Conservation (phyloP, 2,797 vertebrate species). For the Pipistrellus pygmaeus region DNA sequence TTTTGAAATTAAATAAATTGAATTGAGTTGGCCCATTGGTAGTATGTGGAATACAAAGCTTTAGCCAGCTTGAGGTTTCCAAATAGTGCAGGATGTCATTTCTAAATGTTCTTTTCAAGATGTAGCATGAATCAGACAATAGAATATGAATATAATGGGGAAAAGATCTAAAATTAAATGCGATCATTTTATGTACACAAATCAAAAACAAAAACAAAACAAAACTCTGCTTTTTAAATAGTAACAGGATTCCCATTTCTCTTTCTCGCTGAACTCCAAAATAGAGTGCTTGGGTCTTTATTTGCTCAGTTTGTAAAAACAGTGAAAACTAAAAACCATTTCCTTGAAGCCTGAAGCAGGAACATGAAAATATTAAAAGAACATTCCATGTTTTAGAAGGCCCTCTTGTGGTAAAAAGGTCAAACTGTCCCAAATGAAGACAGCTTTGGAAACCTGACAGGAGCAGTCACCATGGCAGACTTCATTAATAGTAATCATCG, state of each 20-base stretch:
- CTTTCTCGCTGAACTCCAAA: conserved; percentile 15
- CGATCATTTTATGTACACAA: not conserved
- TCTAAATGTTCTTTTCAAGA: not conserved
- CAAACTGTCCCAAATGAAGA: conserved; percentile 19
- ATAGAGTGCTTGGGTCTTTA: not conserved
- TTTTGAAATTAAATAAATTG: not conserved
- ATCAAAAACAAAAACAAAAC: not conserved
- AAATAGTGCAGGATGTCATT: not conserved
- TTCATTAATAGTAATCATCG: not conserved
- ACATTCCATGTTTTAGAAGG: conserved; percentile 3
- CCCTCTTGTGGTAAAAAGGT: conserved; percentile 82
- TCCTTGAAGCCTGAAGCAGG: not conserved
- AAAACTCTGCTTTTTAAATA: conserved; percentile 21
- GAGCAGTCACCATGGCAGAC: not conserved
- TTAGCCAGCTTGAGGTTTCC: not conserved
- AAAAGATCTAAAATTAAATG: conserved; percentile 16
- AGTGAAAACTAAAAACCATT: conserved; percentile 30
- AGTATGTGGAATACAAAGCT: not conserved
- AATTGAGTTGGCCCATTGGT: not conserved
- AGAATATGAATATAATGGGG: not conserved
- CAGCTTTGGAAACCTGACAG: no score
- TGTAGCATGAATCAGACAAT: not conserved
- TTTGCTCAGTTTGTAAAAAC: conserved; percentile 1
- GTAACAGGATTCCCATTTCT: not conserved
- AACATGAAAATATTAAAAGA: not conserved